Base-by-base conservation (phyloP, 2,888 invertebrate species). In the Dione vanillae region DNA sequence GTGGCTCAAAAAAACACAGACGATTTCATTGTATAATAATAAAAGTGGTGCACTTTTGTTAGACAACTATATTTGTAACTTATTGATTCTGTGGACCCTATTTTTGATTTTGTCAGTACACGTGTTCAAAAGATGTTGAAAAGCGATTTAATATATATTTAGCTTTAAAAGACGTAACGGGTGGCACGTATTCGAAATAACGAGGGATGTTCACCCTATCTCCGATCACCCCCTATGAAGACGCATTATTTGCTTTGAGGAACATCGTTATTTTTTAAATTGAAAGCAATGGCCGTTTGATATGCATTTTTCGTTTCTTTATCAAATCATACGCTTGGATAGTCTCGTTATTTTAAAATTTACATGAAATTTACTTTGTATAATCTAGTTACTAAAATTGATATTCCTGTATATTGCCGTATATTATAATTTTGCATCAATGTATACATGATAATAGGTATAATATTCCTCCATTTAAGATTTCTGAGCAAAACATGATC, bases 141-240 rank as follows among this genome's bases (percentile, higher is more conserved):
- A 82, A 82, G 83, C 85, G 88, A 87, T 88, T 89, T 89, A 81
- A 83, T 85, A 84, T 83, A 85, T 87, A 86, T 88, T 89, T 85
- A 83, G 82, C 81, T 81, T 78, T 79, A 83, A 84, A 86, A 85
- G 83, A 85, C 80, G 83, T 83, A 69, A 83, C 80, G 79, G 74
- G 78, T 78, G 80, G 82, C 79, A 84, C 85, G 85, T 84, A 85
- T 78, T 82, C 79, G 79, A 82, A 85, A 88, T 89, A 89, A 89
- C 85, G 88, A 90, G 83, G 87, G 86, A 80, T 78, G 77, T 78
- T 73, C 78, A 82, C 80, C 85, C 83, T 82, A 80, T 78, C 65
- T 78, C 75, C 75, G 75, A 77, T 77, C 77, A 78, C 82, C 87
- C 86, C 85, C 85, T 80, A 82, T 79, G 83, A 86, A 84, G 86